These are phyloP conservation scores for Aradophagus sp. DNA, from an alignment of 1,140 invertebrate species.

Conservation along the genomic window DNA sequence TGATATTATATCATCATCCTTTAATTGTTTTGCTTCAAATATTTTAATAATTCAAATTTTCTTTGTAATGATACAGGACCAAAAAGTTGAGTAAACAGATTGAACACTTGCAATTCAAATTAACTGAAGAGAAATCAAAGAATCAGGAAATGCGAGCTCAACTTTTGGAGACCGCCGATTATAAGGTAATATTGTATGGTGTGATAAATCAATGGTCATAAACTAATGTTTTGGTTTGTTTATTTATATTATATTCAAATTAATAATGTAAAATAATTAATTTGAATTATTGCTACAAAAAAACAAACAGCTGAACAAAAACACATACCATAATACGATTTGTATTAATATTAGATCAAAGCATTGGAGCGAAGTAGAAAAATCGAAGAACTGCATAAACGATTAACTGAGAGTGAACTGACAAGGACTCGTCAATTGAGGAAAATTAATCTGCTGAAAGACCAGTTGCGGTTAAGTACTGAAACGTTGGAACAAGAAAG, in stretches of 20 bases:
- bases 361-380: conserved; percentile 86
- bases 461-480: conserved; percentile 79
- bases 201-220: too few relatives aligned
- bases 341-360: conserved; percentile 78
- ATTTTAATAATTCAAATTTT: background rate
- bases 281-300: background rate
- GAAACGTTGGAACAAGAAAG: conserved; percentile 82
- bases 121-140: conserved; percentile 82
- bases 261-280: conserved; percentile 2
- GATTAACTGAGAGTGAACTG: conserved; percentile 83
- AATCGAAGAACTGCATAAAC: conserved; percentile 87
- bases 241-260: too few relatives aligned
- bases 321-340: background rate
- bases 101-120: conserved; percentile 82
- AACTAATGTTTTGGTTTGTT: conserved; percentile 12
- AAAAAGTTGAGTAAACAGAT: conserved; percentile 86
- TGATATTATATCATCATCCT: too few relatives aligned
- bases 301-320: background rate
- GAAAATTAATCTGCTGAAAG: conserved; percentile 83
- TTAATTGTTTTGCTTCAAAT: too few relatives aligned
- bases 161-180: conserved; percentile 86
- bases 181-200: too few relatives aligned
- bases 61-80: conserved; percentile 65
- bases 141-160: conserved; percentile 86
- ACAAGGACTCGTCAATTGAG: conserved; percentile 81